These are phyloP conservation scores for Atherix ibis DNA, from an alignment of 2,888 invertebrate genomes.

Conservation along the genomic window DNA sequence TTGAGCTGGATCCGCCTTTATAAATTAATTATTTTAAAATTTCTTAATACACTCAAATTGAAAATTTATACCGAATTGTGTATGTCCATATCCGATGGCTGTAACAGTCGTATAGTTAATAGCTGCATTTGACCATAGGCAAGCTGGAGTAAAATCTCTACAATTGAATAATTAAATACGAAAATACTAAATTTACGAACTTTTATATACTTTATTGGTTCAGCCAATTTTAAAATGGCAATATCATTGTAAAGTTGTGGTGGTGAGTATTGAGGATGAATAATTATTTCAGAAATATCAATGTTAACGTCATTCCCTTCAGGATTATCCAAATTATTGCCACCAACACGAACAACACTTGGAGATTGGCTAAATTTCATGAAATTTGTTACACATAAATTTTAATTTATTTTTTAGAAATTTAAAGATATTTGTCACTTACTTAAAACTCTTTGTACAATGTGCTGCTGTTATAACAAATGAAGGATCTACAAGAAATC, in stretches of 20 bases:
- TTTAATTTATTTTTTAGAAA: not conserved
- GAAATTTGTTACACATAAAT: not conserved
- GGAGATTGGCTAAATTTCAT: not conserved
- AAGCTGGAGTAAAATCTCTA: slow-evolving; percentile 4
- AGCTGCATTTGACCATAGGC: slow-evolving; percentile 4
- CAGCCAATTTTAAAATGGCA: slow-evolving; percentile 5
- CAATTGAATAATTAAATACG: not conserved
- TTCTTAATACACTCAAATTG: no score
- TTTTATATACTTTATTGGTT: slow-evolving; percentile 3
- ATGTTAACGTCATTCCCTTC: not conserved
- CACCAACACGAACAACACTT: slow-evolving; percentile 1
- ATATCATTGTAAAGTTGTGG: slow-evolving; percentile 8
- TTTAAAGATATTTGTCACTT: not conserved
- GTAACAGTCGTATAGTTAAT: slow-evolving; percentile 2
- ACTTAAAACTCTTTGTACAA: slow-evolving; percentile 6
- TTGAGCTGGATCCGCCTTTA: no score
- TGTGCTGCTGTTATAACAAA: slow-evolving; percentile 11
- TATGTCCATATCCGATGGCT: slow-evolving; percentile 9
- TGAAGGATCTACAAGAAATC: slow-evolving; percentile 2
- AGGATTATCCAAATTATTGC: not conserved
- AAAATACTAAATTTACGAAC: not conserved
- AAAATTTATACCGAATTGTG: slow-evolving; percentile 5
- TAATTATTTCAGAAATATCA: not conserved
- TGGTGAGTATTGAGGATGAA: slow-evolving; percentile 5
- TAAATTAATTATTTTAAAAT: no score